Evolutionary conservation across 2,888 invertebrate species (phyloP), one percentile per base, ranked within the genome.

Genomic region (Macrophya alboannulata): DNA sequence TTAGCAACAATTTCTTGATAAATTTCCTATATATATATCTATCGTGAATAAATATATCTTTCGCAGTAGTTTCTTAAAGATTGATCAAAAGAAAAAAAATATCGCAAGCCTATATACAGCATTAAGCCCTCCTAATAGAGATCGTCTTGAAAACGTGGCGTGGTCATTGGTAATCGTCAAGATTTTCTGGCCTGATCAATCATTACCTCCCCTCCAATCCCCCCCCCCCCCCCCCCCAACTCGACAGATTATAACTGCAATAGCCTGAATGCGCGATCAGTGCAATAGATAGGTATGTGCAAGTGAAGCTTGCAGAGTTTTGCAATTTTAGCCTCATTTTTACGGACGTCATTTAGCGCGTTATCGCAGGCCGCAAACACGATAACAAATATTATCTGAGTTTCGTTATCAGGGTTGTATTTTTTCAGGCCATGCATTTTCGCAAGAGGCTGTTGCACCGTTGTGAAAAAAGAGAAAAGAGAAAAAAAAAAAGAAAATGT

Each of bases 251-350:
- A 55, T 8, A 31, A 31, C 55, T n/a, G 55, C 31, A 55, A 55
- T 55, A 55, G 55, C n/a, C 17, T 55, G 6, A 8, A n/a, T n/a
- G 55, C 17, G 17, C 17, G 17, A 55, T n/a, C n/a, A 2, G 43
- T 9, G 55, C 0, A 55, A 8, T 55, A 17, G n/a, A 8, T 55
- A 31, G 31, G n/a, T 55, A 43, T 43, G 8, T 8, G 55, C 55
- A n/a, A n/a, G 55, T 55, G 8, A 55, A n/a, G n/a, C 6, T 17
- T 55, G n/a, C 17, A 87, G 88, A 90, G 90, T 92, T 93, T 92
- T 92, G 92, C 92, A 93, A 93, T 92, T 93, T 91, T 91, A 91
- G 92, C 93, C 92, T 92, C 92, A 92, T 93, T 93, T 93, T 92
- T 91, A 90, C 89, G 68, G 25, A 68, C 59, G 68, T 68, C 68